Percentiles rank a stretch among this genome's conserved stretches.
Conservation (phyloP, 2,888 invertebrate species). For the Drosophila vallismaia region DNA sequence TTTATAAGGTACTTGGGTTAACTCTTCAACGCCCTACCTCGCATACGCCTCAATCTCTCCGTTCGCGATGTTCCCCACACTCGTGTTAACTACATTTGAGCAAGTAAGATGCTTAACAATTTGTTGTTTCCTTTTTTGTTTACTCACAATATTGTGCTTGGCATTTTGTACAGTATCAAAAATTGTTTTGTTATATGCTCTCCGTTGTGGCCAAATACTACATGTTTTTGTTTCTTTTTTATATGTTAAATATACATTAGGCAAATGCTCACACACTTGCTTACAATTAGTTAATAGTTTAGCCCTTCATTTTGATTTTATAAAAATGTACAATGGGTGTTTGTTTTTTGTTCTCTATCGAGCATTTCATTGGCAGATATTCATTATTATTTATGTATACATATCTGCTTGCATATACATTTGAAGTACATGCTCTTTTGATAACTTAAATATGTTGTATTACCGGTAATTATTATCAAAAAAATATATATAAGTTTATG, state of each 20-base stretch:
- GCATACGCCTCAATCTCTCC: constrained; percentile 25
- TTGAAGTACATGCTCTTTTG: constrained; percentile 36
- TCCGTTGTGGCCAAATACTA: constrained; percentile 67
- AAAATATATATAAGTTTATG: constrained; percentile 60
- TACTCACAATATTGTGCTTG: constrained; percentile 55
- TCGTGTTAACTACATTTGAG: constrained; percentile 69
- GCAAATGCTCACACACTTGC: constrained; percentile 54
- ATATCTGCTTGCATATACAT: constrained; percentile 35
- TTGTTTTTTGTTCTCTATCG: constrained; percentile 33
- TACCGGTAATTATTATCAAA: constrained; percentile 68
- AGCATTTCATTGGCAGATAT: constrained; percentile 41
- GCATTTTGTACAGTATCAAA: constrained; percentile 65
- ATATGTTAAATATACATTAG: constrained; percentile 46
- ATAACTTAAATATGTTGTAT: constrained; percentile 52
- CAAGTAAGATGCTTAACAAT: constrained; percentile 49
- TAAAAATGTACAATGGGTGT: constrained; percentile 52
- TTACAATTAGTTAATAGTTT: constrained; percentile 75
- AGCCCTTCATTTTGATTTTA: constrained; percentile 45
- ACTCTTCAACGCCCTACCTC: constrained; percentile 55
- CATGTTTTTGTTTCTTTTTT: constrained; percentile 42
- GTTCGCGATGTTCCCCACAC: constrained; percentile 22
- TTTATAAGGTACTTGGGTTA: constrained; percentile 78
- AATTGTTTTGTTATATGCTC: constrained; percentile 43
- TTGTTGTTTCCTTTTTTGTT: constrained; percentile 41
- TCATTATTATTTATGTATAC: constrained; percentile 22